Evolutionary conservation across 2,113 vertebrate genomes (phyloP), one percentile per base, ranked within the genome.

Genomic region (Sinocyclocheilus maitianheensis): DNA sequence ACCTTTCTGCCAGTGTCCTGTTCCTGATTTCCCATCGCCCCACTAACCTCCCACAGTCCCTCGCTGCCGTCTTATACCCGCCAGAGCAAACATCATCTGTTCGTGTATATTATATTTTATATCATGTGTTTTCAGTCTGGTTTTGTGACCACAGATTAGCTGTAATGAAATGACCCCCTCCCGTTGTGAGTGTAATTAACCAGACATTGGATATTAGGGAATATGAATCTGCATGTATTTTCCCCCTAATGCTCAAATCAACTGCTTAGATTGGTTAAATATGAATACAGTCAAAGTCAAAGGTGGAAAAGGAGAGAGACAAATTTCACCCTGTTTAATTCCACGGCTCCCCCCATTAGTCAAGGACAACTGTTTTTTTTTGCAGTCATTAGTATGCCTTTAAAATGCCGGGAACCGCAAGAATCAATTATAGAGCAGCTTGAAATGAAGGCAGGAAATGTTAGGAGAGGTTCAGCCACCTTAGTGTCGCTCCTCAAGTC

Each of bases 1-100:
- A 87, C 84, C 88, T 79, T 82, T 85, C 60, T 82, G 77, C 81
- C 75, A 78, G 67, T 86, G 83, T 60, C 84, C 80, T 83, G 87
- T 88, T 63, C 76, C 24, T 78, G 63, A 88, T 67, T 85, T 90
- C 84, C 81, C 78, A 84, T 85, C 72, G 72, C 87, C 82, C 77
- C 62, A 67, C 58, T 86, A 74, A 88, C 88, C 89, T 84, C 76
- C 43, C 74, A 26, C 48, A 8, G 78, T 83, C 83, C 79, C 77
- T 34, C 76, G 48, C 55, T 77, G 86, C 82, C 60, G n/a, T 43
- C 9, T 87, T 79, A 74, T 26, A 69, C 74, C 74, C 26, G 1
- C 30, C 34, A 16, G 53, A 78, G 67, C 58, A 76, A 74, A 80
- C 26, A 80, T 81, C 55, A 65, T 71, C 51, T 74, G 46, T 74